Conservation (phyloP, 2,113 vertebrate species). For the Hippocampus guttulatus region DNA sequence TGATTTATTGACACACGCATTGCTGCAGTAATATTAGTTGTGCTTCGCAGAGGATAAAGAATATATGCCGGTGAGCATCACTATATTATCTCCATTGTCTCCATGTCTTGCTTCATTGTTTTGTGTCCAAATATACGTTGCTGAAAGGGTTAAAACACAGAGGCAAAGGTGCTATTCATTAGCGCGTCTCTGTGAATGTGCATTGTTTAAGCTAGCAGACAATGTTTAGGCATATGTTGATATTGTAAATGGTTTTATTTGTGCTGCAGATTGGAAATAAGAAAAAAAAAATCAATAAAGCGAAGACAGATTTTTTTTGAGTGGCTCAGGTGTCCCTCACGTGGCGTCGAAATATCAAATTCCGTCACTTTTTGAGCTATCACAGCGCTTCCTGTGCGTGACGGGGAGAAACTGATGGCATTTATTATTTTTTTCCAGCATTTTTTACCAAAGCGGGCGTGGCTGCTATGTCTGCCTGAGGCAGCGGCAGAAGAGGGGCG, state of each 20-base stretch:
- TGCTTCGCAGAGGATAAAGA: no score
- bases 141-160: no score
- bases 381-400: slow-evolving; percentile 40
- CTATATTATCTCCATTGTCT: no score
- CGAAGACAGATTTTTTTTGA: no score
- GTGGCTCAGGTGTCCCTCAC: neutral
- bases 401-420: slow-evolving; percentile 8
- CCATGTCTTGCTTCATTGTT: no score
- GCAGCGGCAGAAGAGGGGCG: neutral
- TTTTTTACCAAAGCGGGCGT: slow-evolving; percentile 59
- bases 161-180: no score
- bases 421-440: neutral
- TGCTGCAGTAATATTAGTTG: neutral
- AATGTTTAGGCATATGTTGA: no score
- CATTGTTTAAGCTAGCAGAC: no score
- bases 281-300: neutral
- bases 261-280: neutral
- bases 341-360: neutral
- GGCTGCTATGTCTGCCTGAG: slow-evolving; percentile 25
- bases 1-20: slow-evolving; percentile 54
- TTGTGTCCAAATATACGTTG: no score
- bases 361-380: neutral
- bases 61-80: no score
- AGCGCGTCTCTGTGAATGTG: no score
- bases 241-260: no score